Evolutionary conservation across 2,888 invertebrate genomes (phyloP).

Genomic region (Oscheius sp.): DNA sequence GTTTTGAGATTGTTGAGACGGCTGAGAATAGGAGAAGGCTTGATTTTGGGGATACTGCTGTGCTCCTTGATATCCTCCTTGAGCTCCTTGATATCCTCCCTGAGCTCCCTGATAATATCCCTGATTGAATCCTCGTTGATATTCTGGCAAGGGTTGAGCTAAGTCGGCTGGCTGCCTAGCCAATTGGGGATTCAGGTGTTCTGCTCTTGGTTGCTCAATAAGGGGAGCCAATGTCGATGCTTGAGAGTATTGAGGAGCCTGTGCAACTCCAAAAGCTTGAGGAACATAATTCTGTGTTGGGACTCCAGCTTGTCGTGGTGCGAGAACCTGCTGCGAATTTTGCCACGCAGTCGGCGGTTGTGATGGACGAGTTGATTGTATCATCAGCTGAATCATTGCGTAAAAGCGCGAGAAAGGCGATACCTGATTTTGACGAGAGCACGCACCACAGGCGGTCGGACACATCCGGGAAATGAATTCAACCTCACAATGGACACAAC

Average conservation of each 20-base stretch:
- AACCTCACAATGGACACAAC: slow-evolving; percentile 65
- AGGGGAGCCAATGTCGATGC: slow-evolving; percentile 51
- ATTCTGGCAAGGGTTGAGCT: slow-evolving; percentile 48
- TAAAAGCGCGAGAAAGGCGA: background rate
- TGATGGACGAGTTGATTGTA: background rate
- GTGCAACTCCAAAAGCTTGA: slow-evolving; percentile 12
- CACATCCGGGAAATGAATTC: slow-evolving; percentile 64
- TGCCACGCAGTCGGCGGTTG: slow-evolving; percentile 11
- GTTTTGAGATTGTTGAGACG: slow-evolving; percentile 34
- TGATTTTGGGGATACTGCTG: slow-evolving; percentile 19
- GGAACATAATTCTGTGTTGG: slow-evolving; percentile 5
- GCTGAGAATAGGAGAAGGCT: slow-evolving; percentile 9
- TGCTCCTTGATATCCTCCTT: background rate
- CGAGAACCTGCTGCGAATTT: slow-evolving; percentile 1
- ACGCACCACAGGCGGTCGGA: slow-evolving; percentile 46
- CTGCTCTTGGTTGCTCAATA: slow-evolving; percentile 44
- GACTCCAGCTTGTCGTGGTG: slow-evolving; percentile 21
- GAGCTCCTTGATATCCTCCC: slow-evolving; percentile 12
- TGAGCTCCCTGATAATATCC: slow-evolving; percentile 31
- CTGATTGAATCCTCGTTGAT: slow-evolving; percentile 32
- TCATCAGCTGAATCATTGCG: background rate
- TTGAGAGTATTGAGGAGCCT: slow-evolving; percentile 20
- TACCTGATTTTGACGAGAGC: slow-evolving; percentile 1
- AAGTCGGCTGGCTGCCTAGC: slow-evolving; percentile 47
- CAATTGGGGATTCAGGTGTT: slow-evolving; percentile 37